A percentile compares a stretch with the other conserved stretches of the same genome.
Evolutionary conservation across 1,140 invertebrate species (phyloP).

Genomic region (Drosophila kikkawai): DNA sequence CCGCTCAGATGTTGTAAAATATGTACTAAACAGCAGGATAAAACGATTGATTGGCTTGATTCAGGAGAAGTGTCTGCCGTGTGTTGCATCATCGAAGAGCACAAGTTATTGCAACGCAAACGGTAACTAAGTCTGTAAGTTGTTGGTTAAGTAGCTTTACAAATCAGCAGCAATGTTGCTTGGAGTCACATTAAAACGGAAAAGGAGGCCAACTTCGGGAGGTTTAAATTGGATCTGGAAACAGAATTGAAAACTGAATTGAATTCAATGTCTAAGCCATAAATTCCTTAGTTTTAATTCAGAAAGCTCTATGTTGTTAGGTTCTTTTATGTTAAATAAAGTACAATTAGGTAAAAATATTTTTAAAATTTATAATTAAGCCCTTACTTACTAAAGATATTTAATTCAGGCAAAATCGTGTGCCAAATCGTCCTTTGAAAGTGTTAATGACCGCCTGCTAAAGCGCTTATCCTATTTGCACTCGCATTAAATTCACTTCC

Average conservation of each 20-base stretch:
- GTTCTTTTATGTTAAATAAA: too few species aligned
- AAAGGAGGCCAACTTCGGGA: not conserved
- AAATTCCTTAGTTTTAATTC: too few species aligned
- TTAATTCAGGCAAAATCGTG: not conserved
- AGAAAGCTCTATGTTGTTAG: too few species aligned
- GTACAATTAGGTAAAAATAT: too few species aligned
- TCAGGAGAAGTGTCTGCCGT: not conserved
- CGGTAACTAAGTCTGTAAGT: not conserved
- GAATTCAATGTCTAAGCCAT: too few species aligned
- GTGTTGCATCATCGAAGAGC: slow-evolving; percentile 21
- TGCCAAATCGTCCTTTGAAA: not conserved
- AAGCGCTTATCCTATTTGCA: slow-evolving; percentile 69
- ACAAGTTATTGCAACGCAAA: slow-evolving; percentile 1
- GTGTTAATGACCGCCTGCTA: slow-evolving; percentile 63
- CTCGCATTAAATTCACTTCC: slow-evolving; percentile 77
- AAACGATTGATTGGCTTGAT: slow-evolving; percentile 5
- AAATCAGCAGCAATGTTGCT: not conserved
- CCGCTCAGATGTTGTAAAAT: slow-evolving; percentile 62
- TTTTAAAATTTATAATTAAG: too few species aligned
- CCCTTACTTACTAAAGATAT: not conserved
- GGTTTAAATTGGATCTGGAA: too few species aligned
- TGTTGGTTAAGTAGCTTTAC: not conserved
- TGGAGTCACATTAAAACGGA: not conserved
- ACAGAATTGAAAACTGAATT: too few species aligned
- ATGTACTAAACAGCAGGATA: slow-evolving; percentile 63